Conservation (phyloP, 2,888 invertebrate species). For the Sepiola atlantica region DNA sequence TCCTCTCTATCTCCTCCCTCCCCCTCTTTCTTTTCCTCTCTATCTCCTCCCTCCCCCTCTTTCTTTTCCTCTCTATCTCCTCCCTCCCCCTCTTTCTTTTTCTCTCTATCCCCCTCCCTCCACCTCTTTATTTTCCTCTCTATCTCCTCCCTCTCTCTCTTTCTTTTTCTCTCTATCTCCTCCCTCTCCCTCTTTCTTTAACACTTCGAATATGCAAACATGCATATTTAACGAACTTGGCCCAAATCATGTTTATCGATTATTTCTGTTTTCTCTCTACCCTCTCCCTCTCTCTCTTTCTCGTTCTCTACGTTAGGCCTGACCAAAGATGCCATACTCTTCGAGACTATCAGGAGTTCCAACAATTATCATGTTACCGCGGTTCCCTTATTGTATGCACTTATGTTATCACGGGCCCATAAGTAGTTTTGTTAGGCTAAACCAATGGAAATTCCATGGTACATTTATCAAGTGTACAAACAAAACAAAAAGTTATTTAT, state of each 20-base stretch:
- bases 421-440: not conserved
- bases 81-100: too few species aligned
- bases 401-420: too few species aligned
- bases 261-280: too few species aligned
- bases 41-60: too few species aligned
- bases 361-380: not conserved
- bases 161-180: not conserved
- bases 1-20: too few species aligned
- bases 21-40: too few species aligned
- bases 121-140: too few species aligned
- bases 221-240: not conserved
- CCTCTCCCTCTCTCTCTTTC: not conserved
- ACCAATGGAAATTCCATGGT: not conserved
- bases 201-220: not conserved
- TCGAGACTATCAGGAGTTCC: not conserved
- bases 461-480: not conserved
- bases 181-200: not conserved
- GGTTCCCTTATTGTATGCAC: too few species aligned
- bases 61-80: too few species aligned
- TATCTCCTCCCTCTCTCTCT: too few species aligned
- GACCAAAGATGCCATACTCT: not conserved
- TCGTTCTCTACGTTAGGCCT: not conserved
- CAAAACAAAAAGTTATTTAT: too few species aligned
- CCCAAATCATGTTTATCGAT: not conserved
- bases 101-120: too few species aligned